Evolutionary conservation across 1,140 invertebrate species (phyloP).

Genomic region (Drosophila setifemur): DNA sequence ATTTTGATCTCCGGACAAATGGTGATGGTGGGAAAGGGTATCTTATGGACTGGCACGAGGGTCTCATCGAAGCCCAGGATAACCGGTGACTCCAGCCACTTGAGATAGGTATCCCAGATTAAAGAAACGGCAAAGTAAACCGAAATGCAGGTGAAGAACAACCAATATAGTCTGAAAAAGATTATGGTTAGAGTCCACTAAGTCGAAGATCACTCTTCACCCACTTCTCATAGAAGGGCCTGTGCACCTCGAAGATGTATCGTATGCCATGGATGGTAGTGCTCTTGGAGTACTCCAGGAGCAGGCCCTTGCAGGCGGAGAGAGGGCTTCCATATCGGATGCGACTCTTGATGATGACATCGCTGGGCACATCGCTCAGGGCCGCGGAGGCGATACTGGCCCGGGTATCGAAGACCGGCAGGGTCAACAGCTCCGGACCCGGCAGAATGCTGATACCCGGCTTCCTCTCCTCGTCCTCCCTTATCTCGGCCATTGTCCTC

Average conservation of each 20-base stretch:
- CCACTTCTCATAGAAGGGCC: conserved; percentile 81
- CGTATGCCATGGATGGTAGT: conserved; percentile 82
- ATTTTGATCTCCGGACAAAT: conserved; percentile 86
- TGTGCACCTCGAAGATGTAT: conserved; percentile 79
- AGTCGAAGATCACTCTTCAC: not conserved
- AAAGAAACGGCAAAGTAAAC: conserved; percentile 80
- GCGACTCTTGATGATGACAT: conserved; percentile 76
- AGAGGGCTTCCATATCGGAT: conserved; percentile 71
- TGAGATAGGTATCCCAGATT: conserved; percentile 85
- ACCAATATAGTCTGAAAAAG: conserved; percentile 67
- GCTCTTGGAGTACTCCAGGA: conserved; percentile 81
- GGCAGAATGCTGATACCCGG: conserved; percentile 38
- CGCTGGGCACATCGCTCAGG: conserved; percentile 70
- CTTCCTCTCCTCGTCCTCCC: conserved; percentile 42
- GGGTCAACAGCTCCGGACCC: conserved; percentile 48
- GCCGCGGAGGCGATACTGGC: conserved; percentile 69
- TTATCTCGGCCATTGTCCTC: conserved; percentile 48
- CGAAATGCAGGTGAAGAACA: conserved; percentile 70
- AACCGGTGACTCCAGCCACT: conserved; percentile 86
- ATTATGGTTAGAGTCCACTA: not conserved
- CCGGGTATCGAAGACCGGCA: conserved; percentile 42
- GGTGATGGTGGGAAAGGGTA: conserved; percentile 86
- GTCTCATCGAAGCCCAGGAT: conserved; percentile 86
- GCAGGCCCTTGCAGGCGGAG: conserved; percentile 71
- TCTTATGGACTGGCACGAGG: conserved; percentile 85